Base-by-base conservation (phyloP, 2,113 vertebrate species). In the Chauna torquata region DNA sequence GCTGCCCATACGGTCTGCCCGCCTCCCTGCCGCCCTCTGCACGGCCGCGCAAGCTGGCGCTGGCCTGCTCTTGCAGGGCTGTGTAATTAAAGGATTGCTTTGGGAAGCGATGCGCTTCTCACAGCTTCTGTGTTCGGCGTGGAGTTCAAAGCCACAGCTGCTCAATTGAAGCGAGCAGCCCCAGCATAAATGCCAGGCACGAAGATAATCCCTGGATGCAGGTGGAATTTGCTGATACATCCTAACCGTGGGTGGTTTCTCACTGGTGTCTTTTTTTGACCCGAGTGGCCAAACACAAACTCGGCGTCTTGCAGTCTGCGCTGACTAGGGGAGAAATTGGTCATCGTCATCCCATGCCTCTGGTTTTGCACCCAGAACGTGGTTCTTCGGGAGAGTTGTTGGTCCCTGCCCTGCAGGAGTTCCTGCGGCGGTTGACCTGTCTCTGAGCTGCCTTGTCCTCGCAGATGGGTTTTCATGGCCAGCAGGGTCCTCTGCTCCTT, bases 1-100 rank as follows among this genome's bases (percentile, higher is more conserved):
- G 25, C 85, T 28, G 18, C 58, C 44, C 0, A 0, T 34, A 8
- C 40, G 8, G 22, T 64, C 52, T 91, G 32, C 32, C 34, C 77
- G 8, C 19, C 28, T 44, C 61, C 36, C 18, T 64, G 2, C 24
- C 12, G 5, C 38, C 40, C 49, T 1, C 4, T 61, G 22, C 88
- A 44, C 0, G 2, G 20, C 47, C 70, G 4, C 0, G 2, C 1
- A 2, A 1, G 2, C 47, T 2, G 2, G 55, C 84, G 27, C 50
- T 66, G 7, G 22, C 30, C 36, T 44, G 1, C 38, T 71, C 40
- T 75, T 80, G 40, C 55, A 49, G 52, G 38, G 42, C 27, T 78
- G 55, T 45, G 78, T 59, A n/a, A 11, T 27, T 82, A 25, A 80
- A n/a, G 18, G 44, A 10, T 86, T 4, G 0, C 61, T 94, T 83